A percentile compares a stretch with the other conserved stretches of the same genome.
Evolutionary conservation across 2,888 invertebrate genomes (phyloP).

Genomic region (Eilema caniola): DNA sequence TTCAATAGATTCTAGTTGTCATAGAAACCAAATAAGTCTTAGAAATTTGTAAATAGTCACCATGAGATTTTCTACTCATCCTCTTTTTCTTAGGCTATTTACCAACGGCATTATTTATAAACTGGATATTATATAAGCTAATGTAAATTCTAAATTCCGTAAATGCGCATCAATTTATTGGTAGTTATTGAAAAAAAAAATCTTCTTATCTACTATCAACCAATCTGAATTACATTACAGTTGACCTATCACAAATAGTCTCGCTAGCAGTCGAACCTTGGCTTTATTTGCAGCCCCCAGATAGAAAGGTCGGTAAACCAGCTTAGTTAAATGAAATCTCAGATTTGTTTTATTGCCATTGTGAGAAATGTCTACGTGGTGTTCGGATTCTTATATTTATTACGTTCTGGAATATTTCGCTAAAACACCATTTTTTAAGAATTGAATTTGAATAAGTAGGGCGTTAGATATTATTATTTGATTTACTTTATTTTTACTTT

Average conservation of each 20-base stretch:
- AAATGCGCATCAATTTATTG: background rate
- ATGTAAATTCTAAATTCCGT: too few species aligned
- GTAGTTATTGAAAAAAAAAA: background rate
- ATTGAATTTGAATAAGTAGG: background rate
- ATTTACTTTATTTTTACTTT: too few species aligned
- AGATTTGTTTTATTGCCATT: constrained; percentile 47
- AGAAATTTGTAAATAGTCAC: too few species aligned
- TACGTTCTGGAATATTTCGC: constrained; percentile 3
- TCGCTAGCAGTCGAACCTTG: constrained; percentile 24
- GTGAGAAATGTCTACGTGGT: constrained; percentile 37
- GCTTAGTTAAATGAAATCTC: constrained; percentile 54
- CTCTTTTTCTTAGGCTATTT: too few species aligned
- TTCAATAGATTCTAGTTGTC: too few species aligned
- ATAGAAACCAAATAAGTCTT: too few species aligned
- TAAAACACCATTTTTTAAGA: constrained; percentile 1
- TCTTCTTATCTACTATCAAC: too few species aligned
- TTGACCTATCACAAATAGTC: background rate
- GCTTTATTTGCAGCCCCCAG: constrained; percentile 19
- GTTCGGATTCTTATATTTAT: constrained; percentile 14
- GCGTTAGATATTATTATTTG: too few species aligned
- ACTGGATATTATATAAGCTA: too few species aligned
- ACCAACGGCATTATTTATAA: too few species aligned
- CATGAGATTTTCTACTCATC: too few species aligned
- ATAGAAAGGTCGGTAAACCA: constrained; percentile 43
- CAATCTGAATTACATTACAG: too few species aligned